Conservation (phyloP, 1,140 invertebrate species). For the Drosophila micromelanica region DNA sequence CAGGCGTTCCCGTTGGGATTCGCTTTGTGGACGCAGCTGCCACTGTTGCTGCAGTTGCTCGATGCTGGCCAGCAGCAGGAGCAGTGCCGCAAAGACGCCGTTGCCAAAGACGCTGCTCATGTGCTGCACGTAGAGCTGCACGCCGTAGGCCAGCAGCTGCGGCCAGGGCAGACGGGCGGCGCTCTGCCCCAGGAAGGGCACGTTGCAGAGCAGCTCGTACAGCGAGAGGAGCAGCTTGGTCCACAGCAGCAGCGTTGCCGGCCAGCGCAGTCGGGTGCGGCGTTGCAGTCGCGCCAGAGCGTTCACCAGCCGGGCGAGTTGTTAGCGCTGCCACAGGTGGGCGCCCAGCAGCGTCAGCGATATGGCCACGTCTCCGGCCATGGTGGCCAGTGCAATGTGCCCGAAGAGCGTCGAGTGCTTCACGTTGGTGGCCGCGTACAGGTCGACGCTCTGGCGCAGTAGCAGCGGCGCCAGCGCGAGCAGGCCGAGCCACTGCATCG, state of each 20-base stretch:
- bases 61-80: conserved; percentile 49
- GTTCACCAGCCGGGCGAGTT: conserved; percentile 41
- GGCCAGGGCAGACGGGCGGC: conserved; percentile 50
- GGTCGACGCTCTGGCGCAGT: conserved; percentile 43
- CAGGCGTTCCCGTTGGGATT: background rate
- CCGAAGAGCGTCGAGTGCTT: conserved; percentile 55
- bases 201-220: conserved; percentile 70
- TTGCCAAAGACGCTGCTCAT: conserved; percentile 66
- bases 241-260: conserved; percentile 50
- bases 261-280: conserved; percentile 18
- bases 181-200: conserved; percentile 56
- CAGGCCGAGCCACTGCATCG: conserved; percentile 40
- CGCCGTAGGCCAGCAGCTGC: conserved; percentile 53
- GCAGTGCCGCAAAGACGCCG: conserved; percentile 58
- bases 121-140: conserved; percentile 70
- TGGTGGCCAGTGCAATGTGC: conserved; percentile 57
- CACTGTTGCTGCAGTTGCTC: conserved; percentile 32
- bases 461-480: conserved; percentile 48
- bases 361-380: conserved; percentile 55
- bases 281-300: conserved; percentile 33
- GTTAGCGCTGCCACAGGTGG: conserved; percentile 49
- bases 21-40: background rate
- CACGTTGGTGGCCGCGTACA: conserved; percentile 69
- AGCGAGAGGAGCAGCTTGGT: conserved; percentile 58
- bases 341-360: conserved; percentile 47